These are phyloP conservation scores for Enteromius argenteus DNA, from an alignment of 2,797 vertebrate species.

Conservation along the genomic window DNA sequence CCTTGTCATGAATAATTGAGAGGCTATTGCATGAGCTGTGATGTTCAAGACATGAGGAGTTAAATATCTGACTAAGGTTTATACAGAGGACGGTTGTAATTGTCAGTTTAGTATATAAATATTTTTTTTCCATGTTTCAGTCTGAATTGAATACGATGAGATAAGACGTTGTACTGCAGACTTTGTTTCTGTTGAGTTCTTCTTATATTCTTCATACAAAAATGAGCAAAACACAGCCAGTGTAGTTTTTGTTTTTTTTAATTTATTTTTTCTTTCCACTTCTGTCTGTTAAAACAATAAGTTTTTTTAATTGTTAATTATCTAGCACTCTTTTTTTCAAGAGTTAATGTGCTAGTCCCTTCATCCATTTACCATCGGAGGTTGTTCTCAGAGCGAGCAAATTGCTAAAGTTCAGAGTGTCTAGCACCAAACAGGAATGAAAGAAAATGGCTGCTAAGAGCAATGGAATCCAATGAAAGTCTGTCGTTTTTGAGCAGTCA, in stretches of 20 bases:
- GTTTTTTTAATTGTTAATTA: neutral
- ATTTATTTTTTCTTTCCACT: too few relatives aligned
- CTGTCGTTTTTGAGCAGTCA: slow-evolving; percentile 43
- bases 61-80: neutral
- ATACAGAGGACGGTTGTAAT: neutral
- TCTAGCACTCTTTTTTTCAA: neutral
- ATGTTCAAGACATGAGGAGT: slow-evolving; percentile 50
- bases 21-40: slow-evolving; percentile 56
- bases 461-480: slow-evolving; percentile 52
- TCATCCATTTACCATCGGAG: neutral
- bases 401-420: slow-evolving; percentile 59
- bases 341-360: neutral
- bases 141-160: neutral
- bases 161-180: neutral
- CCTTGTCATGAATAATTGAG: slow-evolving; percentile 62
- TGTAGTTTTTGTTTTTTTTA: too few relatives aligned
- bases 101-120: slow-evolving; percentile 7
- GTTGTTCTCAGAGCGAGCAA: slow-evolving; percentile 63
- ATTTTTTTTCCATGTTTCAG: neutral
- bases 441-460: slow-evolving; percentile 60
- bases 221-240: neutral
- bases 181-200: neutral
- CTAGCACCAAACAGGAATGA: neutral
- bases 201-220: neutral
- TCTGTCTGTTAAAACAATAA: too few relatives aligned